Base-by-base conservation (phyloP, 1,140 invertebrate genomes). In the Temnothorax curvispinosus region DNA sequence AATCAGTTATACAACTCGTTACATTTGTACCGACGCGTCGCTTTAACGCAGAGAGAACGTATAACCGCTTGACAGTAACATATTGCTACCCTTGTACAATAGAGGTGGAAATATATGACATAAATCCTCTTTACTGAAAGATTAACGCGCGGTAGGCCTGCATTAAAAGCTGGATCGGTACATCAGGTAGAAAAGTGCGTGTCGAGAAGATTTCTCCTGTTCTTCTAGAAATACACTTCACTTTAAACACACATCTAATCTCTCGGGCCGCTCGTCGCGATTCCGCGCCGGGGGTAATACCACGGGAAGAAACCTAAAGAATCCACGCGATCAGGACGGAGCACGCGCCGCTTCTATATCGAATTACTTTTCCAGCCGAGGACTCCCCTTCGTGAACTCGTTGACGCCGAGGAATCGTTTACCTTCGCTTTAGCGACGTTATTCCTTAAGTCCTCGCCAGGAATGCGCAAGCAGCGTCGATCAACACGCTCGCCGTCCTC, bases 381-480 rank as follows among this genome's bases (percentile, higher is more conserved):
- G 41, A 67, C 65, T 74, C 8, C 41, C 41, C 41, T 18, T 71
- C 38, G 62, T 50, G 54, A 58, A 47, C 76, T 88, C 84, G 80
- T 88, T 89, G 84, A 87, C 90, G 58, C 78, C 60, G 60, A 80
- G 74, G 87, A 90, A 91, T 87, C 88, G 89, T 87, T 87, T 91
- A 92, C 78, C 86, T 75, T 87, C 75, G 89, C 86, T 86, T 88
- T 65, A 87, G 75, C 80, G 80, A 86, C 86, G 81, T 90, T 90
- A 88, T 90, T 88, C 89, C 86, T 75, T 47, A 87, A 27, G 78
- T 82, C 86, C 78, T 44, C 62, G 80, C 47, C 50, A 90, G 86
- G 89, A 90, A 90, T 90, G 89, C 89, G 58, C 84, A 87, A 87
- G 86, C 86, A 87, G 84, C 88, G 80, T 82, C 88, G 91, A 92